Percentiles rank a stretch among this genome's conserved stretches.
Evolutionary conservation across 2,797 vertebrate species (phyloP).

Genomic region (Chelon auratus): DNA sequence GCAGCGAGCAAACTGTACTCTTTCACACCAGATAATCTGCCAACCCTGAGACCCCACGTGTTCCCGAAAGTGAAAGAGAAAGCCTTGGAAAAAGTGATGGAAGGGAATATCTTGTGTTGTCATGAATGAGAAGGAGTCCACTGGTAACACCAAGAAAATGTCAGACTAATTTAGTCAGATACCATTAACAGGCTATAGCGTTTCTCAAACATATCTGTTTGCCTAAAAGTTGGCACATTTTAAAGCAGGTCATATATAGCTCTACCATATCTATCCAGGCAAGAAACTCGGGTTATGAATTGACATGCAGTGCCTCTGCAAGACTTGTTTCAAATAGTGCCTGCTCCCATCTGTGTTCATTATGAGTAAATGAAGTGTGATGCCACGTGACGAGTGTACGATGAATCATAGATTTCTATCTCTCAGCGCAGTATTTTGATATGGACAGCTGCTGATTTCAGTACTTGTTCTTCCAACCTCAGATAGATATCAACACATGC

Average conservation of each 20-base stretch:
- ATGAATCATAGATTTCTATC: conserved; percentile 47
- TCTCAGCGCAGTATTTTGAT: conserved; percentile 36
- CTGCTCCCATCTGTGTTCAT: conserved; percentile 22
- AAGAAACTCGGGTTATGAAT: conserved; percentile 4
- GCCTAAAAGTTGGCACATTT: not conserved
- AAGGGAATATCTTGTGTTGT: conserved; percentile 48
- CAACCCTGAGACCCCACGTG: conserved; percentile 31
- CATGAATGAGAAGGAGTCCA: conserved; percentile 28
- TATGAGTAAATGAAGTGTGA: conserved; percentile 23
- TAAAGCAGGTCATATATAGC: conserved; percentile 6
- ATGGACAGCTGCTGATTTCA: conserved; percentile 48
- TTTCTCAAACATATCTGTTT: not conserved
- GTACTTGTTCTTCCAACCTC: conserved; percentile 42
- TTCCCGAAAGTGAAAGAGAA: conserved; percentile 13
- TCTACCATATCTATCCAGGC: not conserved
- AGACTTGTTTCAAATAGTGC: conserved; percentile 6
- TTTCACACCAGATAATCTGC: conserved; percentile 52
- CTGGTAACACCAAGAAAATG: conserved; percentile 12
- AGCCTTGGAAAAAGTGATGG: conserved; percentile 19
- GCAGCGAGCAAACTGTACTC: conserved; percentile 37
- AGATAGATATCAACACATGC: conserved; percentile 33
- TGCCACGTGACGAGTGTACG: conserved; percentile 11
- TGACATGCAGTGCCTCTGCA: conserved; percentile 21
- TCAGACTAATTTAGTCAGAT: conserved; percentile 6
- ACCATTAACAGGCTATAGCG: too few species aligned